These are phyloP conservation scores for Muscicapa comitata DNA, from an alignment of 2,797 vertebrate genomes.

Conservation along the genomic window DNA sequence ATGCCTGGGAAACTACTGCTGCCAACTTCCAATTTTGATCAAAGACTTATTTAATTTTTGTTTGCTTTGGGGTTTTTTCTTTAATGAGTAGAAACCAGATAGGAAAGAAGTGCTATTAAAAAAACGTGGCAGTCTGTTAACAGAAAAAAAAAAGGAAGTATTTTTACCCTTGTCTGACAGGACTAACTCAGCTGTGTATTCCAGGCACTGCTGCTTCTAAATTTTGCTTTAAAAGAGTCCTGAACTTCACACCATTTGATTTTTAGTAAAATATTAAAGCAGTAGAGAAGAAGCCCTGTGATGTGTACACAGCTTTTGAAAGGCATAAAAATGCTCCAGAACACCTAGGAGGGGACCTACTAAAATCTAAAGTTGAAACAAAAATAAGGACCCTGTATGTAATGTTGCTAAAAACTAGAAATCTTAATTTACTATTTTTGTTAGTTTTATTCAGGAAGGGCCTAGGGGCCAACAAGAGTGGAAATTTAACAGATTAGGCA, in stretches of 20 bases:
- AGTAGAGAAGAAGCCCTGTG: not conserved
- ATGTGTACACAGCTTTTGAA: not conserved
- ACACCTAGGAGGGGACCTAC: not conserved
- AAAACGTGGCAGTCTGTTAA: not conserved
- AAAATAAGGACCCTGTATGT: not conserved
- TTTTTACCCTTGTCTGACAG: not conserved
- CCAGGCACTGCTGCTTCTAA: slow-evolving; percentile 4
- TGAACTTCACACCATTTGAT: not conserved
- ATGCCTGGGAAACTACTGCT: not conserved
- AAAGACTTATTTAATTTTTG: not conserved
- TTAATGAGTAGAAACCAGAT: not conserved
- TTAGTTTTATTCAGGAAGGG: not conserved
- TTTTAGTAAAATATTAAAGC: slow-evolving; percentile 33
- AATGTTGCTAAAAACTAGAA: not conserved
- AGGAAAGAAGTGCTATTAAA: not conserved
- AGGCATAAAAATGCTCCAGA: not conserved
- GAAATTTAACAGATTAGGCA: not conserved
- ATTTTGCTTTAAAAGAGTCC: not conserved
- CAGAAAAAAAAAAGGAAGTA: not conserved
- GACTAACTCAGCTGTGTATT: not conserved
- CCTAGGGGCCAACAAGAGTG: not conserved
- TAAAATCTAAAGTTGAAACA: not conserved
- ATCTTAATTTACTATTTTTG: not conserved
- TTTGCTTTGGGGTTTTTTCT: not conserved
- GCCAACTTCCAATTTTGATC: not conserved